Conservation (phyloP, 2,797 vertebrate species). For the Pyrocephalus nanus region DNA sequence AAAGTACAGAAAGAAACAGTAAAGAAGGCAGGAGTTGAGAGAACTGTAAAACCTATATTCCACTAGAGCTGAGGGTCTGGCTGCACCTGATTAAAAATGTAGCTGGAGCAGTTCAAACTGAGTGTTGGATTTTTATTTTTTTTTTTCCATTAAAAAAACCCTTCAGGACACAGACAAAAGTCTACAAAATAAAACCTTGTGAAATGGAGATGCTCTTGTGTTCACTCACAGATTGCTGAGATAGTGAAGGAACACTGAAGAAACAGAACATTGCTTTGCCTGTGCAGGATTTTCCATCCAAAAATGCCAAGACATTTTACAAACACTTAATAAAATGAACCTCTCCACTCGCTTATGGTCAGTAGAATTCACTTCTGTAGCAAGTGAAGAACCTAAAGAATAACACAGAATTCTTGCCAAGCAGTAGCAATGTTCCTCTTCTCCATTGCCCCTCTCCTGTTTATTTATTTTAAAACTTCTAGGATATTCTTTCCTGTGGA, state of each 20-base stretch:
- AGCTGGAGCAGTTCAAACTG: not conserved
- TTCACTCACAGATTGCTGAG: not conserved
- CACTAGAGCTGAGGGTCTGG: not conserved
- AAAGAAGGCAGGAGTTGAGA: not conserved
- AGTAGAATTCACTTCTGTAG: not conserved
- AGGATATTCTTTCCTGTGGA: not conserved
- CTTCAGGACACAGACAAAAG: not conserved
- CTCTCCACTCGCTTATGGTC: not conserved
- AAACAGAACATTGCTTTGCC: not conserved
- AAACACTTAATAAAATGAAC: not conserved
- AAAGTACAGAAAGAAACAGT: not conserved
- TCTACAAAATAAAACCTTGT: not conserved
- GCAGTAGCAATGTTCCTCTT: not conserved
- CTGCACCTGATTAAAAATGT: not conserved
- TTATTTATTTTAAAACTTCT: not conserved
- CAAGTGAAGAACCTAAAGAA: not conserved
- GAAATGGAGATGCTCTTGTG: not conserved
- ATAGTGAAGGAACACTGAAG: not conserved
- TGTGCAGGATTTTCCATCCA: not conserved
- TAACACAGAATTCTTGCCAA: not conserved
- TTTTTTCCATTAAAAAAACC: not conserved
- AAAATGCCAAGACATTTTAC: not conserved
- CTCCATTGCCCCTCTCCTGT: not conserved
- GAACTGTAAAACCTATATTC: not conserved
- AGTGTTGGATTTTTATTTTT: not conserved